Conservation (phyloP, 2,113 vertebrate species). For the Seriola rivoliana region DNA sequence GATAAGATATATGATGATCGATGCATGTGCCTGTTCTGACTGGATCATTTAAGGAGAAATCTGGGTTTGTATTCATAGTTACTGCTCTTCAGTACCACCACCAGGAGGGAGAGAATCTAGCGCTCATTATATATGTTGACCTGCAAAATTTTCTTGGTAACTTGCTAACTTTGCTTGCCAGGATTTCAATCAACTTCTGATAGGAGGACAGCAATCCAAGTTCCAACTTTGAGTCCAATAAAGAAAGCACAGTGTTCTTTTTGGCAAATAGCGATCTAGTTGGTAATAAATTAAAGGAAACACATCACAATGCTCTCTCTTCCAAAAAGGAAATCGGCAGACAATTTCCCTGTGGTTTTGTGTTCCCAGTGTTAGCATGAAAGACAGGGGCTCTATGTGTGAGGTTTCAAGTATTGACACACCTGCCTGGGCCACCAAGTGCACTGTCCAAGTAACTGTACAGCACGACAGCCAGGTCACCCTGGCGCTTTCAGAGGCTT, state of each 20-base stretch:
- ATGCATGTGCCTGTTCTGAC: conserved; percentile 1
- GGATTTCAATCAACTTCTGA: conserved; percentile 33
- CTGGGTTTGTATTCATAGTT: neutral
- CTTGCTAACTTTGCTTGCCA: conserved; percentile 15
- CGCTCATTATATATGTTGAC: neutral
- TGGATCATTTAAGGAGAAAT: conserved; percentile 7
- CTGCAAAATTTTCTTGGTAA: neutral
- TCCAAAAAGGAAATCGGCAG: conserved; percentile 7
- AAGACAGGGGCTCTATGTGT: conserved; percentile 15
- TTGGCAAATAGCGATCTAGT: conserved; percentile 42
- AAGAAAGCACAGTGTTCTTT: conserved; percentile 39
- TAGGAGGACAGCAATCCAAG: conserved; percentile 36
- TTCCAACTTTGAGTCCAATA: conserved; percentile 28
- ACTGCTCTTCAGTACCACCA: neutral
- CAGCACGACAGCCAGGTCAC: conserved; percentile 63
- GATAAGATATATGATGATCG: conserved; percentile 14
- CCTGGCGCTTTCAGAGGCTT: conserved; percentile 59
- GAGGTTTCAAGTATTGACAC: conserved; percentile 66
- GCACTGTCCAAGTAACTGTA: conserved; percentile 59
- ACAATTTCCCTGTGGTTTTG: neutral
- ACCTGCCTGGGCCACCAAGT: conserved; percentile 53
- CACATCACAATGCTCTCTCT: conserved; percentile 31
- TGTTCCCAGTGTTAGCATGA: conserved; percentile 10
- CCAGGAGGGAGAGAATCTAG: neutral
- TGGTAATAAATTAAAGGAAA: conserved; percentile 48